Evolutionary conservation across 2,113 vertebrate species (phyloP).

Genomic region (Microtus ochrogaster): DNA sequence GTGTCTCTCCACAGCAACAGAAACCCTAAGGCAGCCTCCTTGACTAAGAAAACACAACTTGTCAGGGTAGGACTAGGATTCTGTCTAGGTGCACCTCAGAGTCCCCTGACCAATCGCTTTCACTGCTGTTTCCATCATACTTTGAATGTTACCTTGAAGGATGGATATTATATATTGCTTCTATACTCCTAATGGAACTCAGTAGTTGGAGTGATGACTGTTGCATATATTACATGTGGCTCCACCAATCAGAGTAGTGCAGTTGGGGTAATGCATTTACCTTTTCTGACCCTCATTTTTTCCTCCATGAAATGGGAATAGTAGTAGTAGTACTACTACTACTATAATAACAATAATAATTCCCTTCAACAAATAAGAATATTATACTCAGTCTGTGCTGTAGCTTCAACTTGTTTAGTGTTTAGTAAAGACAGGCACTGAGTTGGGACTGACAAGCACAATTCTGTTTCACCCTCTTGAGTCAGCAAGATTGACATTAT

Average conservation of each 20-base stretch:
- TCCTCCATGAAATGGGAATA: background rate
- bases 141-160: background rate
- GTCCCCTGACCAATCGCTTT: background rate
- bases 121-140: rapidly evolving
- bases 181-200: background rate
- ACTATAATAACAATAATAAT: background rate
- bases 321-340: too few species aligned
- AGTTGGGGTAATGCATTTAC: background rate
- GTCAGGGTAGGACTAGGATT: background rate
- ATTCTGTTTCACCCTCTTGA: background rate
- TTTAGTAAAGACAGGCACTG: background rate
- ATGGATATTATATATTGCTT: too few species aligned
- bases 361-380: background rate
- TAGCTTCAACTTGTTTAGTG: background rate
- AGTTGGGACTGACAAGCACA: background rate
- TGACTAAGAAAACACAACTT: too few species aligned
- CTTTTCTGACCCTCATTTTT: background rate
- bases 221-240: background rate
- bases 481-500: background rate
- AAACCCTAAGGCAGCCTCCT: background rate
- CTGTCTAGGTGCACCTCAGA: background rate
- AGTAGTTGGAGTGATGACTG: background rate
- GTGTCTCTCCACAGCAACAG: background rate
- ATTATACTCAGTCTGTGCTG: background rate
- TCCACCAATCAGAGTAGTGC: background rate